These are phyloP conservation scores for Patella vulgata DNA, from an alignment of 1,140 invertebrate genomes.

Conservation along the genomic window DNA sequence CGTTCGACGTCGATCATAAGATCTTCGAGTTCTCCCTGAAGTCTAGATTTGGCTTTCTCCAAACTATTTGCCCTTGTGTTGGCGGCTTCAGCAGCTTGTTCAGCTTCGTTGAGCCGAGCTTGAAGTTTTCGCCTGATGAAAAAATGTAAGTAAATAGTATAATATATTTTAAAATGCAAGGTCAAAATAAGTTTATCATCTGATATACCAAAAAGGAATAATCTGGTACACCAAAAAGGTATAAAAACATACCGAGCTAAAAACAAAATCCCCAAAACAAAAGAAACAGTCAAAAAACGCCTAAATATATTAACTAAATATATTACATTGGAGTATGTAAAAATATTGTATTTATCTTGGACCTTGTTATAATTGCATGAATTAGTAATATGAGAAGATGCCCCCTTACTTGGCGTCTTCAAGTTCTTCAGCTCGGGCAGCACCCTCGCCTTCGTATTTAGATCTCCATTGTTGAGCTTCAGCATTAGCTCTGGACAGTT, in stretches of 20 bases:
- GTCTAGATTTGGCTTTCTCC: slow-evolving; percentile 96
- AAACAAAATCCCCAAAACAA: too few relatives aligned
- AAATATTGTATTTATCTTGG: too few relatives aligned
- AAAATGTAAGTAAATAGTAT: background rate
- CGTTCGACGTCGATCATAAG: slow-evolving; percentile 97
- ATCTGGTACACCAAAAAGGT: too few relatives aligned
- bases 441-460: slow-evolving; percentile 83
- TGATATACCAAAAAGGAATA: too few relatives aligned
- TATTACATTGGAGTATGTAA: too few relatives aligned
- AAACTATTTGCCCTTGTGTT: slow-evolving; percentile 95
- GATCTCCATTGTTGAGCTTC: slow-evolving; percentile 83
- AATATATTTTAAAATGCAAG: background rate
- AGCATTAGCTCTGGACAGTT: slow-evolving; percentile 96
- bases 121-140: slow-evolving; percentile 82
- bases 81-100: slow-evolving; percentile 87
- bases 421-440: slow-evolving; percentile 85
- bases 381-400: too few relatives aligned
- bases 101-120: slow-evolving; percentile 94
- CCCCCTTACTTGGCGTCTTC: slow-evolving; percentile 86
- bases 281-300: too few relatives aligned
- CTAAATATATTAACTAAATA: too few relatives aligned
- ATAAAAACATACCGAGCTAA: too few relatives aligned
- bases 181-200: too few relatives aligned
- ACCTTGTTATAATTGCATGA: too few relatives aligned
- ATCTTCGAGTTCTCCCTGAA: slow-evolving; percentile 97